These are phyloP conservation scores for Heliconius eleuchia DNA, from an alignment of 1,140 invertebrate species.

Conservation along the genomic window DNA sequence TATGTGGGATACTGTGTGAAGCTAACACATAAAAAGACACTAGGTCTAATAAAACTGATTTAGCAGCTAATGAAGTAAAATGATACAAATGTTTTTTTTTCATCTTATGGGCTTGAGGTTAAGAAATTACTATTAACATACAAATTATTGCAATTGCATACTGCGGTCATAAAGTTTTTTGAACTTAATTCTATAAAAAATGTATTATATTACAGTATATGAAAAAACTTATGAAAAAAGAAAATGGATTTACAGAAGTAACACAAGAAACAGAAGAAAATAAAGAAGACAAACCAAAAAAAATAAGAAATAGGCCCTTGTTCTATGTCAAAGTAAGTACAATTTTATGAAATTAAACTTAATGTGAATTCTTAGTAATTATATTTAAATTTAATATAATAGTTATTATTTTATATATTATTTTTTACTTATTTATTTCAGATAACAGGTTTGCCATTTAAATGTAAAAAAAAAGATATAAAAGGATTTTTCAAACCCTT, in stretches of 20 bases:
- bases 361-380: not conserved
- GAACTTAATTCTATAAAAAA: not conserved
- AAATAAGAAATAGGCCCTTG: conserved; percentile 76
- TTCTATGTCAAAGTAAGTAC: conserved; percentile 83
- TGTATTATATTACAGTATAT: conserved; percentile 80
- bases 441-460: conserved; percentile 86
- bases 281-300: conserved; percentile 63
- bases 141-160: not conserved
- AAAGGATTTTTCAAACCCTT: conserved; percentile 93
- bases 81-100: no score
- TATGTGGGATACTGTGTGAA: no score
- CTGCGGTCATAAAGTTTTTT: not conserved
- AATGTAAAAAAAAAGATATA: conserved; percentile 89
- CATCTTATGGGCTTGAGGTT: no score
- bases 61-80: no score
- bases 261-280: conserved; percentile 44
- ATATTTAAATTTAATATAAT: not conserved
- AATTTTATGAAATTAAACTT: not conserved
- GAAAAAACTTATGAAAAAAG: conserved; percentile 82
- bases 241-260: conserved; percentile 57
- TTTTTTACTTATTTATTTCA: conserved; percentile 46
- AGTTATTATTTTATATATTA: not conserved
- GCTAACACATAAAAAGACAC: no score
- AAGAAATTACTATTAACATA: no score
- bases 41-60: no score